Percentiles rank a stretch among this genome's conserved stretches.
Evolutionary conservation across 2,888 invertebrate species (phyloP).

Genomic region (Aphodius granarius): DNA sequence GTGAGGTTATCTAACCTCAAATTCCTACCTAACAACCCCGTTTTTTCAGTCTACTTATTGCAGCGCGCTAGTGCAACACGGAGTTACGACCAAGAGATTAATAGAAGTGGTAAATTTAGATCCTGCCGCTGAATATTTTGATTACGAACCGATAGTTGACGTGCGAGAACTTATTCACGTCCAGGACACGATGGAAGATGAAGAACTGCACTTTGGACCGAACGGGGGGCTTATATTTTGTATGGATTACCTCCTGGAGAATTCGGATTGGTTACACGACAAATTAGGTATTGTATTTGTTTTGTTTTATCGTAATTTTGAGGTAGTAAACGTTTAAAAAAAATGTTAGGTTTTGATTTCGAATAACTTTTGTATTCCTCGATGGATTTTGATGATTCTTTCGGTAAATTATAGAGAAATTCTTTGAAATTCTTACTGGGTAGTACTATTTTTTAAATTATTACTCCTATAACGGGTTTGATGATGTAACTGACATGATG

Average conservation of each 20-base stretch:
- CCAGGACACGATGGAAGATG: conserved; percentile 97
- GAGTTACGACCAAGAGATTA: conserved; percentile 70
- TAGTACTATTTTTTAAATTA: no score
- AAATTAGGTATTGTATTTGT: conserved; percentile 62
- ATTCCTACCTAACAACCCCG: conserved; percentile 17
- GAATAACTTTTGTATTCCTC: no score
- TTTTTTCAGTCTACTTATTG: conserved; percentile 88
- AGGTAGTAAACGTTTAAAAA: background rate
- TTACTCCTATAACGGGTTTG: no score
- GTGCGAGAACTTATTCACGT: conserved; percentile 88
- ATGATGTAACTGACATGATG: no score
- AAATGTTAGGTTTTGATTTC: background rate
- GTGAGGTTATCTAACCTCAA: conserved; percentile 2
- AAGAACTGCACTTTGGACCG: conserved; percentile 90
- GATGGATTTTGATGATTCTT: no score
- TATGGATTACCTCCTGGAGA: conserved; percentile 89
- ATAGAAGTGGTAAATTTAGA: conserved; percentile 94
- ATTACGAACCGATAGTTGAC: conserved; percentile 84
- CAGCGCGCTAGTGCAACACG: conserved; percentile 83
- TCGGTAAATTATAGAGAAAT: no score
- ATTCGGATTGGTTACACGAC: conserved; percentile 89
- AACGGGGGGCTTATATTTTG: conserved; percentile 97
- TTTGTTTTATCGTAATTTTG: background rate
- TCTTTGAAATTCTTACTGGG: no score
- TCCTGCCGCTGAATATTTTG: conserved; percentile 96